phyloP scores from a whole-genome alignment of 2,797 vertebrate genomes.

The Eospalax fontanierii region DNA sequence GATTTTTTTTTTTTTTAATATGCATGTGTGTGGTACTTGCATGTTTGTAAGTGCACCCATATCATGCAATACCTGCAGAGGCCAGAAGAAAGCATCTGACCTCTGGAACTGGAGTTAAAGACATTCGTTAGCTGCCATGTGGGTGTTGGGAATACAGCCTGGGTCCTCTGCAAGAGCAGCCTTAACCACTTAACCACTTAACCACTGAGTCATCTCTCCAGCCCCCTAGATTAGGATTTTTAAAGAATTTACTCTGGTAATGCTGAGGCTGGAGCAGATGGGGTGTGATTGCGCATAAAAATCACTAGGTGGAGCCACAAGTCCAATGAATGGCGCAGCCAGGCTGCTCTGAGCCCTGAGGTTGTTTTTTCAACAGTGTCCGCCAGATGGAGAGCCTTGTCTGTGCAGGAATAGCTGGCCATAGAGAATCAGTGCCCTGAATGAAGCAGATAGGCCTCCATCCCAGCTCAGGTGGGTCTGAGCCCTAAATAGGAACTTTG shows the following conservation, averaged over 20 bases:
- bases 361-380: not conserved
- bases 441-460: fast-evolving
- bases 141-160: no score
- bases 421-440: fast-evolving
- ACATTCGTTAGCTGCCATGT: no score
- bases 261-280: fast-evolving
- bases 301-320: slow-evolving; percentile 58
- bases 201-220: no score
- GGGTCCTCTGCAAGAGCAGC: no score
- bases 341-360: fast-evolving
- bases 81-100: no score
- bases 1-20: no score
- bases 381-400: slow-evolving; percentile 68
- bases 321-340: not conserved
- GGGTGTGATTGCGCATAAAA: fast-evolving
- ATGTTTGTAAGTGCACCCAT: no score
- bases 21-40: no score
- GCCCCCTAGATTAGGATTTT: not conserved
- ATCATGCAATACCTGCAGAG: no score
- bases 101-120: no score
- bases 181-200: no score
- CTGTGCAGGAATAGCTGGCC: fast-evolving
- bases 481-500: not conserved
- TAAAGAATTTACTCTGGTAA: not conserved
- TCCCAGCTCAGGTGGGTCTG: not conserved